These are phyloP conservation scores for Chelon labrosus DNA, from an alignment of 2,797 vertebrate species.

Conservation along the genomic window DNA sequence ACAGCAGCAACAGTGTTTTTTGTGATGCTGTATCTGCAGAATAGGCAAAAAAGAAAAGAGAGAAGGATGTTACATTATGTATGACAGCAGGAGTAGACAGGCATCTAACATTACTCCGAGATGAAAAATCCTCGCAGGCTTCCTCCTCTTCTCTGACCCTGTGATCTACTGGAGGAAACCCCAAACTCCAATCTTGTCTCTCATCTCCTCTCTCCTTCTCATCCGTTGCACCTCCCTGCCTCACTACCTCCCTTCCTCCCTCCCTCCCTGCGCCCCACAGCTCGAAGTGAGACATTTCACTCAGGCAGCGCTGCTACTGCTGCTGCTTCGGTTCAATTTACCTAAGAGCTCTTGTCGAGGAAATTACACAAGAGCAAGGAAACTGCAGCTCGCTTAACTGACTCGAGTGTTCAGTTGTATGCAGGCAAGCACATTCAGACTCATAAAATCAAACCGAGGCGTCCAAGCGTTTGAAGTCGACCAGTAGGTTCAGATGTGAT, in stretches of 20 bases:
- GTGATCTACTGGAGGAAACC: slow-evolving; percentile 64
- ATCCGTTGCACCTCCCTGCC: slow-evolving; percentile 2
- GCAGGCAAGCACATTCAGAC: slow-evolving; percentile 3
- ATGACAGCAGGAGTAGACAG: slow-evolving; percentile 52
- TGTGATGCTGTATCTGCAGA: slow-evolving; percentile 48
- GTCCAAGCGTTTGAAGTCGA: too few relatives aligned
- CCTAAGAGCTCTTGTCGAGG: slow-evolving; percentile 49
- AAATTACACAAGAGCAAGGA: slow-evolving; percentile 48
- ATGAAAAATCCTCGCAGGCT: slow-evolving; percentile 43
- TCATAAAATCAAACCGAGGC: too few relatives aligned
- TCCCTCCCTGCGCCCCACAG: slow-evolving; percentile 28
- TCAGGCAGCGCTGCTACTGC: slow-evolving; percentile 12
- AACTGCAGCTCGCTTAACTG: slow-evolving; percentile 35
- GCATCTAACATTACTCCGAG: slow-evolving; percentile 47
- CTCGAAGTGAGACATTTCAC: slow-evolving; percentile 51
- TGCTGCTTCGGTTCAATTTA: slow-evolving; percentile 44
- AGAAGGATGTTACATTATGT: slow-evolving; percentile 59
- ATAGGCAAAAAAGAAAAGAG: slow-evolving; percentile 31
- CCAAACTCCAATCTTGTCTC: slow-evolving; percentile 54
- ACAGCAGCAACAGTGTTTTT: slow-evolving; percentile 14
- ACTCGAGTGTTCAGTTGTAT: slow-evolving; percentile 13
- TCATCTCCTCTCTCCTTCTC: slow-evolving; percentile 31
- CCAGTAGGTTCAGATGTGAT: too few relatives aligned
- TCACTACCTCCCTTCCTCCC: neutral
- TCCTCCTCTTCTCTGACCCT: slow-evolving; percentile 45